These are phyloP conservation scores for Choristoneura rosaceana DNA, from an alignment of 2,888 invertebrate genomes.

Conservation along the genomic window DNA sequence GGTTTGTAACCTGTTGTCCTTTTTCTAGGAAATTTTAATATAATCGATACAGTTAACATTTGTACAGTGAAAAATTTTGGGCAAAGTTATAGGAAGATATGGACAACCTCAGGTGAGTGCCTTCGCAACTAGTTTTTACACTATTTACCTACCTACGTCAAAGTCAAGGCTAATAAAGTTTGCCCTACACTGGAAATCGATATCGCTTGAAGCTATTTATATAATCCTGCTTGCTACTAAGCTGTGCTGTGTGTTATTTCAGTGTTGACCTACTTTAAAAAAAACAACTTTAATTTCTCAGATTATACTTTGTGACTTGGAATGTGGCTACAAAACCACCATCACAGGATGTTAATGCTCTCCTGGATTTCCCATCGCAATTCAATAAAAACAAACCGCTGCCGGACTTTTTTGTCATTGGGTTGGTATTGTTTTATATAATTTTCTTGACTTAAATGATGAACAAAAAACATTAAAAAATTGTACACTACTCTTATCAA, in stretches of 20 bases:
- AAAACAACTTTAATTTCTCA: constrained; percentile 58
- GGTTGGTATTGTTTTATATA: constrained; percentile 79
- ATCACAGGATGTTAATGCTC: constrained; percentile 89
- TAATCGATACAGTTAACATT: constrained; percentile 20
- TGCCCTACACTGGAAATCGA: constrained; percentile 32
- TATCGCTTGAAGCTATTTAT: constrained; percentile 36
- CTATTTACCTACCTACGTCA: constrained; percentile 41
- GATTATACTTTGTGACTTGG: constrained; percentile 94
- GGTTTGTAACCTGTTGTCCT: constrained; percentile 27
- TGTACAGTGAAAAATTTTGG: constrained; percentile 16
- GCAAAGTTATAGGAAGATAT: constrained; percentile 36
- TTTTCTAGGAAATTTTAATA: constrained; percentile 18
- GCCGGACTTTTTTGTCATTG: constrained; percentile 94
- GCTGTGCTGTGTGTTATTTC: neutral
- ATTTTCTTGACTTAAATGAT: too few relatives aligned
- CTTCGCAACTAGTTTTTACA: constrained; percentile 30
- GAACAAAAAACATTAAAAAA: too few relatives aligned
- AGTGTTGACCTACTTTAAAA: constrained; percentile 10
- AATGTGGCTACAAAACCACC: constrained; percentile 94
- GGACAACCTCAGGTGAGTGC: constrained; percentile 49
- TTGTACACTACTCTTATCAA: too few relatives aligned
- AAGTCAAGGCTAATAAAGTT: constrained; percentile 59
- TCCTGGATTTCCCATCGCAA: constrained; percentile 88
- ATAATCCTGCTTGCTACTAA: constrained; percentile 11
- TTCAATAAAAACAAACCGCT: constrained; percentile 86